phyloP scores from a whole-genome alignment of 2,113 vertebrate genomes.

The Mus spicilegus region DNA sequence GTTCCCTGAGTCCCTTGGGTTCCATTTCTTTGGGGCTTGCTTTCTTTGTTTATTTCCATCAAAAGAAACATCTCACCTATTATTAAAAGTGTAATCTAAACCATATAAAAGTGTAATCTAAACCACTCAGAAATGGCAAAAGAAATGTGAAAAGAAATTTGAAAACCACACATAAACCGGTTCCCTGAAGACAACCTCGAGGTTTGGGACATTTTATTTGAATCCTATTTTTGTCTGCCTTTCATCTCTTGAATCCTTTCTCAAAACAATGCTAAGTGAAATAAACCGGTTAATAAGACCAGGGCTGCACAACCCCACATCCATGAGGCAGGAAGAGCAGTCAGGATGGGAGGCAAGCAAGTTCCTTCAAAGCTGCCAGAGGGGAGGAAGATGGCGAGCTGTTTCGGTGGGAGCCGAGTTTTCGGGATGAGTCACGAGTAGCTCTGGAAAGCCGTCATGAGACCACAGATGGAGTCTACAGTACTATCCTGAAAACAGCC shows the following conservation, averaged over 20 bases:
- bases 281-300: not conserved
- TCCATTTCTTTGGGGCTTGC: not conserved
- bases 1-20: not conserved
- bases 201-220: not conserved
- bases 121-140: not conserved
- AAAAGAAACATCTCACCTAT: slow-evolving; percentile 39
- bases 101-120: not conserved
- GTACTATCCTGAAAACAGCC: not conserved
- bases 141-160: not conserved
- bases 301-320: not conserved
- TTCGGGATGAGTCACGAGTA: not conserved
- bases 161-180: not conserved
- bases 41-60: not conserved
- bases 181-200: not conserved
- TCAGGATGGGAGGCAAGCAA: not conserved
- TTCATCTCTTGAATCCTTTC: not conserved
- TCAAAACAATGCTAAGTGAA: not conserved
- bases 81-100: not conserved
- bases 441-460: not conserved
- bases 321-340: not conserved
- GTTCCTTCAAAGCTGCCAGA: not conserved
- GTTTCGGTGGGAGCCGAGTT: not conserved
- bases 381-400: not conserved
- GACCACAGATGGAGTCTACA: not conserved
- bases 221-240: not conserved